Evolutionary conservation across 2,797 vertebrate genomes (phyloP), one percentile per base, ranked within the genome.

Genomic region (Etheostoma perlongum): DNA sequence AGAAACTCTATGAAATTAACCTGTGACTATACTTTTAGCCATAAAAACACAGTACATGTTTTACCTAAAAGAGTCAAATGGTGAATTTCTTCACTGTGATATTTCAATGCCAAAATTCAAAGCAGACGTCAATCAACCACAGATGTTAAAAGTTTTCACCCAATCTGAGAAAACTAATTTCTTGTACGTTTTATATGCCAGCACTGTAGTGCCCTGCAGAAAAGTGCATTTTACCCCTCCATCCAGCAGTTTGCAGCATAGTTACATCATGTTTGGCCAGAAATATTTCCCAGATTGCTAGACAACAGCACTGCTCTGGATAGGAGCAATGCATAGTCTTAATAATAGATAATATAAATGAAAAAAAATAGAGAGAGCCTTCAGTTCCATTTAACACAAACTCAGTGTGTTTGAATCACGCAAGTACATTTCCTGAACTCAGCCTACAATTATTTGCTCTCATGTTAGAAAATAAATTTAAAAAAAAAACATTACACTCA

Each of bases 171-270:
- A 52, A 58, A 57, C 15, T 10, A 16, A 23, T 60, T 25, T 54
- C 11, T 11, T 68, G 15, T 27, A 46, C 13, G 14, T 30, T 44
- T 47, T 23, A 46, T 18, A 18, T 10, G 2, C 0, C 44, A 27
- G 21, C 15, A 27, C 11, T 30, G 33, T 40, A 12, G 10, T 40
- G 36, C 10, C 10, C 30, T 46, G 14, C 1, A 59, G 6, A 40
- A 40, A 40, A 40, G 46, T 44, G 27, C 30, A 52, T 68, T 51
- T 63, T 33, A 52, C 21, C 13, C 16, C 23, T 59, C 5, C 2
- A 55, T 19, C 44, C 60, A 57, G 40, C 6, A 54, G 60, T 71
- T 66, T 74, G 54, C 48, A 40, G 23, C 51, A 27, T 40, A 23
- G 49, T 42, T 0, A 36, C 4, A 46, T 46, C 49, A 63, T 0